phyloP scores from a whole-genome alignment of 2,113 vertebrate genomes.

The Cervus canadensis region DNA sequence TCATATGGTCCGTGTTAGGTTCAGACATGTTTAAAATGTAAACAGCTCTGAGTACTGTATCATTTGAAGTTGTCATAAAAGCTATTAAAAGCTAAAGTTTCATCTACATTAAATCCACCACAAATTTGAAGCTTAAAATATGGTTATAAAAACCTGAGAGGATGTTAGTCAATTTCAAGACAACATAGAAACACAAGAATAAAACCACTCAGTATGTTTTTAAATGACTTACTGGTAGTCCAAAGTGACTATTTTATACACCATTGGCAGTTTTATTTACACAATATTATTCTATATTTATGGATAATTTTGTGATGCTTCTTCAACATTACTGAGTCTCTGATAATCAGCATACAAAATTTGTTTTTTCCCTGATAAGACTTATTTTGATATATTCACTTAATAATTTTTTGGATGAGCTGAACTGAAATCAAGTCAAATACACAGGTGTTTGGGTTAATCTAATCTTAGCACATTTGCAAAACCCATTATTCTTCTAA shows the following conservation, averaged over 20 bases:
- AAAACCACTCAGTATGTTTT: neutral
- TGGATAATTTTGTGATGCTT: slow-evolving; percentile 36
- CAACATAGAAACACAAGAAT: neutral
- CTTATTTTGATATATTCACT: slow-evolving; percentile 45
- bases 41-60: neutral
- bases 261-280: slow-evolving; percentile 43
- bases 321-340: neutral
- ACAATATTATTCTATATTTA: slow-evolving; percentile 41
- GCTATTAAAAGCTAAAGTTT: slow-evolving; percentile 61
- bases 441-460: slow-evolving; percentile 61
- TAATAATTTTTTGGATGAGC: slow-evolving; percentile 60
- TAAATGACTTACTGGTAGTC: slow-evolving; percentile 25
- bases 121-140: slow-evolving; percentile 30
- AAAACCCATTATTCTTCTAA: slow-evolving; percentile 52
- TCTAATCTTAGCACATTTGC: slow-evolving; percentile 51
- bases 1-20: slow-evolving; percentile 18
- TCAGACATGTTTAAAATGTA: slow-evolving; percentile 20
- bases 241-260: slow-evolving; percentile 14
- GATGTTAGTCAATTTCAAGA: slow-evolving; percentile 25
- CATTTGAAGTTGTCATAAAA: slow-evolving; percentile 18
- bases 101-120: slow-evolving; percentile 30
- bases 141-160: neutral
- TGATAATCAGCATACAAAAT: slow-evolving; percentile 31
- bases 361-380: neutral
- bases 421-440: slow-evolving; percentile 65